Percentiles rank a stretch among this genome's conserved stretches.
These are phyloP conservation scores for Mesorhabditis spiculigera DNA, from an alignment of 2,888 invertebrate genomes.

Conservation along the genomic window DNA sequence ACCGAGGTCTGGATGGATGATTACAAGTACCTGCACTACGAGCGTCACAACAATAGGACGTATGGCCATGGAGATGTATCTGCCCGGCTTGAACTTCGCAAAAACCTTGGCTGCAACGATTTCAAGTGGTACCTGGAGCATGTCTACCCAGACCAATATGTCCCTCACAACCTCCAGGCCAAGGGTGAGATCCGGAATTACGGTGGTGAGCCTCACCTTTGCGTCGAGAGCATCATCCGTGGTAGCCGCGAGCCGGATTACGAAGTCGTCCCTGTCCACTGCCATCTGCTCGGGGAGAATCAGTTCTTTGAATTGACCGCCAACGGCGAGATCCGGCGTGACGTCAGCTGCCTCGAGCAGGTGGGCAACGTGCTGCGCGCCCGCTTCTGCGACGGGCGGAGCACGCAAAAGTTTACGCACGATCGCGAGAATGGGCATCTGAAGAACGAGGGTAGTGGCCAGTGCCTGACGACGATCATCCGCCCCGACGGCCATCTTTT, in stretches of 20 bases:
- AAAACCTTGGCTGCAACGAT: slow-evolving; percentile 80
- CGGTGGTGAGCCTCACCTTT: slow-evolving; percentile 3
- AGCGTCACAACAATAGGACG: slow-evolving; percentile 66
- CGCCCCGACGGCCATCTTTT: not conserved
- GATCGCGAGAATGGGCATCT: slow-evolving; percentile 5
- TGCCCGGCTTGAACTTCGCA: slow-evolving; percentile 75
- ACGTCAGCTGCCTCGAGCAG: slow-evolving; percentile 4
- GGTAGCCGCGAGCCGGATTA: slow-evolving; percentile 2
- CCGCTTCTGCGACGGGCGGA: not conserved
- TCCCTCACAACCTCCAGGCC: slow-evolving; percentile 70
- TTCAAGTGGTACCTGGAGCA: slow-evolving; percentile 89
- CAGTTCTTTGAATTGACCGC: not conserved
- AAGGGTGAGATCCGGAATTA: not conserved
- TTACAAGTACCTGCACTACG: slow-evolving; percentile 89
- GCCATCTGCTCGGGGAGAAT: not conserved
- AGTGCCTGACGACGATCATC: not conserved
- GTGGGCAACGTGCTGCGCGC: not conserved
- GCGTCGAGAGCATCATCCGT: slow-evolving; percentile 1
- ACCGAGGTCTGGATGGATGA: slow-evolving; percentile 99
- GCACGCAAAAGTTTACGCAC: slow-evolving; percentile 1
- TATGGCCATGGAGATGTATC: slow-evolving; percentile 63
- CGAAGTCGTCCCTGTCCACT: not conserved
- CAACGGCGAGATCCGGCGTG: not conserved
- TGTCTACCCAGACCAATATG: slow-evolving; percentile 76
- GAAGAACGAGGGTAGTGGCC: not conserved